A percentile compares a stretch with the other conserved stretches of the same genome.
These are phyloP conservation scores for Pandemis heparana DNA, from an alignment of 2,888 invertebrate species.

Conservation along the genomic window DNA sequence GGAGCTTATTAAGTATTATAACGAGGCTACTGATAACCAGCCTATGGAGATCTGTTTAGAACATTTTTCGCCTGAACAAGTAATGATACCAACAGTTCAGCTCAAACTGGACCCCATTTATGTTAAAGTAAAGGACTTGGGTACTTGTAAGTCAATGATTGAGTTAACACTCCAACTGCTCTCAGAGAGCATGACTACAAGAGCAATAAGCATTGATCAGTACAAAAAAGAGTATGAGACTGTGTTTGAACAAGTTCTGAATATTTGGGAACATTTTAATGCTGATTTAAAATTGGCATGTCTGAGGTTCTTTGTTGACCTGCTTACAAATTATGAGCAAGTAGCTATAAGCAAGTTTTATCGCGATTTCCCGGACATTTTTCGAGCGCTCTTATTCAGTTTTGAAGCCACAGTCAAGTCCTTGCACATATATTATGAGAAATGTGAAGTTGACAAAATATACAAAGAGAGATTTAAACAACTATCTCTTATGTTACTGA, in stretches of 20 bases:
- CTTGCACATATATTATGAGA: slow-evolving; percentile 64
- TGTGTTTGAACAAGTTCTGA: slow-evolving; percentile 59
- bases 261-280: slow-evolving; percentile 69
- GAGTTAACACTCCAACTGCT: slow-evolving; percentile 69
- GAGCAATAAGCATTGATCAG: slow-evolving; percentile 62
- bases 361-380: slow-evolving; percentile 58
- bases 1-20: slow-evolving; percentile 75
- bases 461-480: slow-evolving; percentile 62
- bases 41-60: slow-evolving; percentile 60
- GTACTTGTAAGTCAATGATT: slow-evolving; percentile 69
- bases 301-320: slow-evolving; percentile 67
- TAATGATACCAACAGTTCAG: slow-evolving; percentile 67
- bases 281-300: slow-evolving; percentile 69
- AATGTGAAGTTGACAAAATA: slow-evolving; percentile 61
- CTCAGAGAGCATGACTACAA: slow-evolving; percentile 68
- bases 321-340: slow-evolving; percentile 66
- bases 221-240: slow-evolving; percentile 54
- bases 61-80: slow-evolving; percentile 77
- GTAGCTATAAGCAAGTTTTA: slow-evolving; percentile 60
- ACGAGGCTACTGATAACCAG: slow-evolving; percentile 53
- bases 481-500: slow-evolving; percentile 58
- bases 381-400: slow-evolving; percentile 57
- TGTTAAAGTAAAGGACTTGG: slow-evolving; percentile 66
- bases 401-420: slow-evolving; percentile 64
- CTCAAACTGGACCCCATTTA: slow-evolving; percentile 74